Base-by-base conservation (phyloP, 2,113 vertebrate genomes). In the Hystrix brachyura region DNA sequence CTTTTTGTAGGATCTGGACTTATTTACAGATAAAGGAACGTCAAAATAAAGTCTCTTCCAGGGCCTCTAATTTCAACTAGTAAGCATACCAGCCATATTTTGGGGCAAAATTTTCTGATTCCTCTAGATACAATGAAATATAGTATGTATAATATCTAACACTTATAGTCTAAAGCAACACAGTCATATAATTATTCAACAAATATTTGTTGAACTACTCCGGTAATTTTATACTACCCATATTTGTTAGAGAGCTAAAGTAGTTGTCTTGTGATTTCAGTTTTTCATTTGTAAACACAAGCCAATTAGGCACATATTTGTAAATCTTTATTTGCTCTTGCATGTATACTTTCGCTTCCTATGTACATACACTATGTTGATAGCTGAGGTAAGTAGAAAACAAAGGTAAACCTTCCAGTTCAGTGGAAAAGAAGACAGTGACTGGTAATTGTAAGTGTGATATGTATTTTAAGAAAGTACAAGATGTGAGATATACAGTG, bases 171-270 rank as follows among this genome's bases (percentile, higher is more conserved):
- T 76, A 48, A 48, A 27, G 72, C 72, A 48, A 43, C 43, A 48
- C 1, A 48, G 34, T 48, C 43, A 27, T 76, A 8, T 27, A 76
- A 29, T 48, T 76, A 76, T 48, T 46, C 23, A 48, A 76, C 72
- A 48, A 15, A 29, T 51, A 27, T 17, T 78, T 43, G 38, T 38
- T 76, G 74, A 78, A 21, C 19, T 92, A 83, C 25, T 92, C 7
- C 92, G 76, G 64, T 91, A 62, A 32, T 69, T 96, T 25, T 74
- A 9, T 91, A 38, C 15, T n/a, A 23, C 7, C 23, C 23, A 19
- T 92, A n/a, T 95, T 81, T 95, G 67, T 74, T 85, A 93, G 62
- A 65, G 53, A 92, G 25, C 38, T 91, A 69, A 76, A 87, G 65
- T 79, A 59, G 80, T 46, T 19, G 55, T 96, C 90, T 79, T 95